These are phyloP conservation scores for Phainopepla nitens DNA, from an alignment of 2,113 vertebrate genomes.

Conservation along the genomic window DNA sequence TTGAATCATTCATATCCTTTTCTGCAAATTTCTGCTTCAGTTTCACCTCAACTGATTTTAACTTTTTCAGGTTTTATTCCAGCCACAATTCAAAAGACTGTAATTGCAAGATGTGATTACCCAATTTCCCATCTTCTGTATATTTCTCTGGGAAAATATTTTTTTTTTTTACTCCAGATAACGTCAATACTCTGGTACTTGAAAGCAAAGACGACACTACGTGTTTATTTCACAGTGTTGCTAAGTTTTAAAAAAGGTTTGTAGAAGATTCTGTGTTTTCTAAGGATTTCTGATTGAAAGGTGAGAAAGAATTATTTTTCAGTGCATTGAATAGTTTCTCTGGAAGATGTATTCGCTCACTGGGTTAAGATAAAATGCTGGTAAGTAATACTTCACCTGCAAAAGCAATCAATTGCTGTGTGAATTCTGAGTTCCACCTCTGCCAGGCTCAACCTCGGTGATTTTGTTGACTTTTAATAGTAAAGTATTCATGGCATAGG, in stretches of 20 bases:
- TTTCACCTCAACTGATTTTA: neutral
- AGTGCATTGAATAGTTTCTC: neutral
- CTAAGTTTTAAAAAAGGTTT: neutral
- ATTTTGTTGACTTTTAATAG: slow-evolving; percentile 5
- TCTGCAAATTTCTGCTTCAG: neutral
- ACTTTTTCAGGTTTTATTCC: neutral
- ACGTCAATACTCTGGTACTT: neutral
- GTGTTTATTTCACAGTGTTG: neutral
- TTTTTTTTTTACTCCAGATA: neutral
- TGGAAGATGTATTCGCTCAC: neutral
- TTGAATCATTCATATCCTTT: neutral
- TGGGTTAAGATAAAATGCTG: neutral
- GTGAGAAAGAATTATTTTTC: neutral
- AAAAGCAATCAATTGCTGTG: neutral
- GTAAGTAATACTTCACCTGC: neutral
- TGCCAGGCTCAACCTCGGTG: neutral
- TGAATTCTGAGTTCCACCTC: neutral
- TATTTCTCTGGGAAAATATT: neutral
- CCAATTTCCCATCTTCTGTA: neutral
- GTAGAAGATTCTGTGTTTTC: neutral
- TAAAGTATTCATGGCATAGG: neutral
- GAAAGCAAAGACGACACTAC: neutral
- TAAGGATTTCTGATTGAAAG: neutral
- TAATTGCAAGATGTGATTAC: neutral
- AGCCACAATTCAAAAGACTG: neutral